Evolutionary conservation across 2,797 vertebrate genomes (phyloP), one percentile per base, ranked within the genome.

Genomic region (Oreochromis grahami): DNA sequence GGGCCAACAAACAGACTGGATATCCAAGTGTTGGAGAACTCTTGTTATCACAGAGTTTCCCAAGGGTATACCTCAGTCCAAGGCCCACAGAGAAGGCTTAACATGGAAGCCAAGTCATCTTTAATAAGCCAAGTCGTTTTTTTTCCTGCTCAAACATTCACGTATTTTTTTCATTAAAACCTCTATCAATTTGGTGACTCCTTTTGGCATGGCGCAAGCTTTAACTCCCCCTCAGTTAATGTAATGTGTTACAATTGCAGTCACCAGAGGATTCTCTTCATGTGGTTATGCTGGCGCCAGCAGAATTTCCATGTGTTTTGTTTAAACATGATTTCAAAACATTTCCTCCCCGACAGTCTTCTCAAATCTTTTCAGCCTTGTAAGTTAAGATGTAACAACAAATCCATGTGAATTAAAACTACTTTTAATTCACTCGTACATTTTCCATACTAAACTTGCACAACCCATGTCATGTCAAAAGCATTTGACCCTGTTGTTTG

Each of bases 11-110:
- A 96, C 95, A 95, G 90, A 92, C 85, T 94, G 85, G 85, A 86
- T 84, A 91, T 95, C 94, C 94, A 94, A 96, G 93, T 94, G 93
- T 92, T 93, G 91, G 91, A 95, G 92, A 95, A 94, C 91, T 96
- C 93, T 91, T 94, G 90, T 94, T 95, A 94, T 95, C 94, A 87
- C 68, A 92, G 88, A 88, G 81, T 79, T 74, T 95, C 95, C 92
- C 95, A 58, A 50, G 92, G 92, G 95, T 88, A 81, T 92, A 94
- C 89, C 93, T 94, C 93, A 86, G 86, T 96, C 96, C 96, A 96
- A 96, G 90, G 87, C 94, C 93, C 93, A 95, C 94, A 95, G 88
- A 93, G 89, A 80, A 89, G 87, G 86, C 90, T 93, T 86, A 91
- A 36, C 60, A 82, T 50, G 76, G 77, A 84, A 91, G 94, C 95